Evolutionary conservation across 2,113 vertebrate genomes (phyloP).

Genomic region (Rissa tridactyla): DNA sequence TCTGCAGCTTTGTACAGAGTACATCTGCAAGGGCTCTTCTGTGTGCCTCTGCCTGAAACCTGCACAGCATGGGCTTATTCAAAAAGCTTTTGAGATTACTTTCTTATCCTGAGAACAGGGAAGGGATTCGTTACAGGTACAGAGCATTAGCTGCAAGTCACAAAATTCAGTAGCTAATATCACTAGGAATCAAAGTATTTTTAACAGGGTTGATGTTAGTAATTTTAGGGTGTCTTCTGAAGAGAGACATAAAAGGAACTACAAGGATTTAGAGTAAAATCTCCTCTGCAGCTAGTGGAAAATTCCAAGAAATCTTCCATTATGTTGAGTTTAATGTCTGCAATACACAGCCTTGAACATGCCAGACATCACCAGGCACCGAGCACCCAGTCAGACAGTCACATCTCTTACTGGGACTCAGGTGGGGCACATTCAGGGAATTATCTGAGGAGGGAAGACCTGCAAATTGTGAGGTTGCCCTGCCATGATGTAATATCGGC

Average conservation of each 20-base stretch:
- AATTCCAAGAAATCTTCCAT: neutral
- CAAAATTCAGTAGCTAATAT: neutral
- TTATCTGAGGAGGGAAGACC: neutral
- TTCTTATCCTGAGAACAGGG: neutral
- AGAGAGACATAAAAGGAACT: neutral
- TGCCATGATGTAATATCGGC: accelerated
- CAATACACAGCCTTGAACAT: neutral
- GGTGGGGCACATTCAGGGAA: neutral
- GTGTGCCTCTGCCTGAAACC: neutral
- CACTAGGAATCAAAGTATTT: neutral
- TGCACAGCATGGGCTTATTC: neutral
- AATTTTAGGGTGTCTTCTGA: neutral
- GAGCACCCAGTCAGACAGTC: neutral
- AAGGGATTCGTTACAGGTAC: neutral
- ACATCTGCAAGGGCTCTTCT: neutral
- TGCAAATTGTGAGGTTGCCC: neutral
- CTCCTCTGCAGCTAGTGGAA: neutral
- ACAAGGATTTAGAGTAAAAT: neutral
- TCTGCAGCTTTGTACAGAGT: neutral
- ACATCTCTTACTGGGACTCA: neutral
- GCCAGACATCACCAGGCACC: neutral
- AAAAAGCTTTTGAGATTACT: neutral
- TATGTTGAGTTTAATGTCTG: neutral
- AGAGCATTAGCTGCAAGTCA: neutral
- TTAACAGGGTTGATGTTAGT: neutral